Evolutionary conservation across 35 echinoderm and acorn worm species (phyloP).

Genomic region (Stichopus chloronotus): DNA sequence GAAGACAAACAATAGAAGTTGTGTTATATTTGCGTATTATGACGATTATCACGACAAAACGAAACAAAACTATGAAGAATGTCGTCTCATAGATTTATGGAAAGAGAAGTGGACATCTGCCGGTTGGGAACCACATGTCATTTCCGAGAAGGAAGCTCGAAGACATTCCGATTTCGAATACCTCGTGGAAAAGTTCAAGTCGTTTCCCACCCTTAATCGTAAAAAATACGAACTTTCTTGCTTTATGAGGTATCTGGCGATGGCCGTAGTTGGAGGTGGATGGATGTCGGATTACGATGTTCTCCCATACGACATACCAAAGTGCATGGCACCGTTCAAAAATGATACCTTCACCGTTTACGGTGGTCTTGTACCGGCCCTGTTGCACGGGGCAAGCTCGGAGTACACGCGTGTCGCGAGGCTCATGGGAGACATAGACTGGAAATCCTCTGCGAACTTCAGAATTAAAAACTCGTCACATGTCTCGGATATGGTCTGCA

Average conservation of each 20-base stretch:
- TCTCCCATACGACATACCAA: background rate
- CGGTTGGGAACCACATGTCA: conserved; percentile 3
- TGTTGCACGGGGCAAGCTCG: background rate
- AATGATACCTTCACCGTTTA: background rate
- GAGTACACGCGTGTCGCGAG: background rate
- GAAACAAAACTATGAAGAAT: too few relatives aligned
- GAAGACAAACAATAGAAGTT: background rate
- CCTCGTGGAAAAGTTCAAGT: background rate
- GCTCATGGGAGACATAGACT: conserved; percentile 18
- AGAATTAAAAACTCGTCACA: background rate
- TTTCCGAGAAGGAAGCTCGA: background rate
- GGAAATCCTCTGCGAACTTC: background rate
- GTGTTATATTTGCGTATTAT: too few relatives aligned
- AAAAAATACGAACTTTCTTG: conserved; percentile 27
- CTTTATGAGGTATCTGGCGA: conserved; percentile 21
- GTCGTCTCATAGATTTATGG: background rate
- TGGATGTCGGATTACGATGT: conserved; percentile 35
- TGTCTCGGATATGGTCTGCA: background rate
- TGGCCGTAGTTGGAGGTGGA: conserved; percentile 6
- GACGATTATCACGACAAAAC: too few relatives aligned
- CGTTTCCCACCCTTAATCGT: background rate
- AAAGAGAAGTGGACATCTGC: background rate
- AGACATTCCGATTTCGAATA: background rate
- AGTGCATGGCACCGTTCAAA: background rate
- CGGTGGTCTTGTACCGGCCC: background rate